A percentile compares a stretch with the other conserved stretches of the same genome.
Conservation (phyloP, 2,797 vertebrate species). For the Pipistrellus pygmaeus region DNA sequence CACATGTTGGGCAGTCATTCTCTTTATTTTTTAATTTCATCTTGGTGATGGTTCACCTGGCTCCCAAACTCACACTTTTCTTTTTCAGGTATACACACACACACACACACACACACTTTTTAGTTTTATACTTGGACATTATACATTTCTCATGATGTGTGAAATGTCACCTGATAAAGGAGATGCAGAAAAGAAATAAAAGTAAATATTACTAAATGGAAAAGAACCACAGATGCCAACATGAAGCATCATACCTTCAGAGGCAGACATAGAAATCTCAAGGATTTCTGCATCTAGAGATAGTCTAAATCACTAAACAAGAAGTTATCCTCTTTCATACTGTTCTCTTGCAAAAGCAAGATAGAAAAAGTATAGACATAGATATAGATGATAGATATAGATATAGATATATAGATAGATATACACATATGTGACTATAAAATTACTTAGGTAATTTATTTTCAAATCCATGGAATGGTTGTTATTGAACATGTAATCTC, state of each 20-base stretch:
- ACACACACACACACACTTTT: no score
- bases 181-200: neutral
- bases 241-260: neutral
- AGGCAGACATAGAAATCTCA: neutral
- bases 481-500: neutral
- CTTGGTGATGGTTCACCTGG: neutral
- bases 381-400: no score
- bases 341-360: neutral
- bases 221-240: neutral
- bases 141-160: neutral
- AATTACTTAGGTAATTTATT: constrained; percentile 4
- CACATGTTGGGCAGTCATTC: neutral
- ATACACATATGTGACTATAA: neutral
- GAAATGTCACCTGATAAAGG: neutral
- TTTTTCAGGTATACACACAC: neutral
- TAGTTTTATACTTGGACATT: neutral
- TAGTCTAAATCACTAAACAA: neutral
- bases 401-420: neutral
- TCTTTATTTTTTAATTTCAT: neutral
- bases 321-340: neutral
- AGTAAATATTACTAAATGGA: neutral
- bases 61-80: neutral
- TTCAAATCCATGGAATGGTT: neutral
- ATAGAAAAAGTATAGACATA: neutral
- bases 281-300: neutral